Percentiles rank a stretch among this genome's conserved stretches.
Evolutionary conservation across 2,888 invertebrate species (phyloP).

Genomic region (Suillia variegata): DNA sequence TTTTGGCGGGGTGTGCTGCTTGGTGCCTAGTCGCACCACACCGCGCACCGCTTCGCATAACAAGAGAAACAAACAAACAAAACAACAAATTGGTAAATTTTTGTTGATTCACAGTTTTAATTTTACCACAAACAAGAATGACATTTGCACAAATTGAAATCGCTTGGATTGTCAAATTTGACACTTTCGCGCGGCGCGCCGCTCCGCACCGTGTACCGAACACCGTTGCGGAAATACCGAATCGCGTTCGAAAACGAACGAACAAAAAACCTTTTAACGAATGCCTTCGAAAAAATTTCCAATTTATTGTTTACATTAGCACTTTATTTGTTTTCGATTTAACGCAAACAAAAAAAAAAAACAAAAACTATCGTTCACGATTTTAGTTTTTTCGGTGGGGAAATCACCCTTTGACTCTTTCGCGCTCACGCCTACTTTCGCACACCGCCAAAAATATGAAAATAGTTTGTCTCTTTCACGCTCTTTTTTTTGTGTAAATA

Average conservation of each 20-base stretch:
- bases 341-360: too few relatives aligned
- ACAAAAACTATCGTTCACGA: too few relatives aligned
- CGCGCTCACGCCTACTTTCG: slow-evolving; percentile 8
- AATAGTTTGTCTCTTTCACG: slow-evolving; percentile 31
- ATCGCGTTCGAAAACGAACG: too few relatives aligned
- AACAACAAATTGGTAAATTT: too few relatives aligned
- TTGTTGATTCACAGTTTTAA: too few relatives aligned
- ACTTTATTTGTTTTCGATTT: neutral
- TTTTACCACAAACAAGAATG: neutral
- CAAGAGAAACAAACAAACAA: too few relatives aligned
- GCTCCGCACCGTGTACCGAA: too few relatives aligned
- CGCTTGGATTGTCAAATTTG: slow-evolving; percentile 10
- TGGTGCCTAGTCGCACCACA: too few relatives aligned
- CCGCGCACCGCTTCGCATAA: too few relatives aligned
- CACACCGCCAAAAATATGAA: slow-evolving; percentile 29
- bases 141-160: neutral
- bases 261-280: neutral
- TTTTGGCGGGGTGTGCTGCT: too few relatives aligned
- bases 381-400: neutral
- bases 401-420: slow-evolving; percentile 7
- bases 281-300: neutral
- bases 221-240: neutral
- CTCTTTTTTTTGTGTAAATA: too few relatives aligned
- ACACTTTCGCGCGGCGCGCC: too few relatives aligned
- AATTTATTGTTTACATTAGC: neutral